Percentiles rank a stretch among this genome's conserved stretches.
Evolutionary conservation across 2,888 invertebrate genomes (phyloP).

Genomic region (Sphaeridia pumilis): DNA sequence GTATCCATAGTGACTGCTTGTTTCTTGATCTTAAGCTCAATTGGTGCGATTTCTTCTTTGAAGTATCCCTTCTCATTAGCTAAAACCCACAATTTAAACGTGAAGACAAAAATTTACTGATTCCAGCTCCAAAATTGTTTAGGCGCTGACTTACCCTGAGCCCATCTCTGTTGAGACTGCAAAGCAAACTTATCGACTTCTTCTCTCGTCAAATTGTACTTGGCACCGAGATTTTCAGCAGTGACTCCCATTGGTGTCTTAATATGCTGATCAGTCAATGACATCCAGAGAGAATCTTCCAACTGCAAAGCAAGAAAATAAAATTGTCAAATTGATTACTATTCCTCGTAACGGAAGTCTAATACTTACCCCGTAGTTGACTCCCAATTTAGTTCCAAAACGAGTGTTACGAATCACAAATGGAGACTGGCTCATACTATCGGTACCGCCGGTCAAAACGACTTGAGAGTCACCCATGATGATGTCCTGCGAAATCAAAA

Average conservation of each 20-base stretch:
- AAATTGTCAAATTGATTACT: neutral
- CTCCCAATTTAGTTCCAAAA: slow-evolving; percentile 77
- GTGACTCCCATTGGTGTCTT: slow-evolving; percentile 86
- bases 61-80: slow-evolving; percentile 81
- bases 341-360: neutral
- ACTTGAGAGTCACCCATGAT: slow-evolving; percentile 68
- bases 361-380: slow-evolving; percentile 45
- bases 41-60: slow-evolving; percentile 76
- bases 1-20: slow-evolving; percentile 62
- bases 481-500: slow-evolving; percentile 56
- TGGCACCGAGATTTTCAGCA: slow-evolving; percentile 81
- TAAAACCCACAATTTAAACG: neutral
- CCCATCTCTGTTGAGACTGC: slow-evolving; percentile 77
- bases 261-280: slow-evolving; percentile 56
- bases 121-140: no score
- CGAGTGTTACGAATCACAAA: slow-evolving; percentile 66
- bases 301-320: slow-evolving; percentile 40
- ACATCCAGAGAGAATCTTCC: slow-evolving; percentile 83
- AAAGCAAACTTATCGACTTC: slow-evolving; percentile 77
- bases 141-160: slow-evolving; percentile 53
- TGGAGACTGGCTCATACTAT: slow-evolving; percentile 91
- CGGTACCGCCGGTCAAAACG: slow-evolving; percentile 80
- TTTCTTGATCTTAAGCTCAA: slow-evolving; percentile 71
- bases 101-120: neutral
- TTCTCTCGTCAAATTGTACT: slow-evolving; percentile 65